phyloP scores from a whole-genome alignment of 2,113 vertebrate genomes.

The Vicugna pacos region DNA sequence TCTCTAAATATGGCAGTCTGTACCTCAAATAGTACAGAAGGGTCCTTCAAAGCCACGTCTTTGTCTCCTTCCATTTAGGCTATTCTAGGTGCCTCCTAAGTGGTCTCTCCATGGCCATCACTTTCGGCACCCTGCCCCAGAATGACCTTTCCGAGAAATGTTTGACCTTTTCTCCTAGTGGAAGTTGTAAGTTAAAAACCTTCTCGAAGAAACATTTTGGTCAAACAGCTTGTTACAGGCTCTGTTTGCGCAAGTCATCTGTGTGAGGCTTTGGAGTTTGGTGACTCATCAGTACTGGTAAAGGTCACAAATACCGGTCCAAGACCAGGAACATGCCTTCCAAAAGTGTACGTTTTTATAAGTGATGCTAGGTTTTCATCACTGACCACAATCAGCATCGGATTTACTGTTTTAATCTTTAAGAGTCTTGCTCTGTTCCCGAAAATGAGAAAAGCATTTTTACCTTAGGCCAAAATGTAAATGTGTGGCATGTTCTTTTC shows the following conservation, averaged over 20 bases:
- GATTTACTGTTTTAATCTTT: conserved; percentile 35
- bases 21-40: background rate
- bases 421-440: conserved; percentile 1
- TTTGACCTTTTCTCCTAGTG: background rate
- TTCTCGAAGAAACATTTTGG: background rate
- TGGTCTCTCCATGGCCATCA: background rate
- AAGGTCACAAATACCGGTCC: background rate
- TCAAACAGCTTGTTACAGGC: background rate
- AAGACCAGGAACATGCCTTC: background rate
- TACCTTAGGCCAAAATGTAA: conserved; percentile 55
- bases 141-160: background rate
- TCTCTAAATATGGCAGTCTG: background rate
- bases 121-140: background rate
- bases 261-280: background rate
- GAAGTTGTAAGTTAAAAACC: conserved; percentile 22
- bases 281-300: background rate
- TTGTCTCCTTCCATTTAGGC: background rate
- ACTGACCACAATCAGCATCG: background rate
- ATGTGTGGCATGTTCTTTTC: conserved; percentile 29
- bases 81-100: background rate
- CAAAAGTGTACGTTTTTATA: background rate
- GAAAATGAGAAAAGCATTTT: conserved; percentile 30
- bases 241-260: conserved; percentile 21
- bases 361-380: background rate
- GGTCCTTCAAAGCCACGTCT: background rate